Evolutionary conservation across 2,113 vertebrate genomes (phyloP), one percentile per base, ranked within the genome.

Genomic region (Bubo bubo): DNA sequence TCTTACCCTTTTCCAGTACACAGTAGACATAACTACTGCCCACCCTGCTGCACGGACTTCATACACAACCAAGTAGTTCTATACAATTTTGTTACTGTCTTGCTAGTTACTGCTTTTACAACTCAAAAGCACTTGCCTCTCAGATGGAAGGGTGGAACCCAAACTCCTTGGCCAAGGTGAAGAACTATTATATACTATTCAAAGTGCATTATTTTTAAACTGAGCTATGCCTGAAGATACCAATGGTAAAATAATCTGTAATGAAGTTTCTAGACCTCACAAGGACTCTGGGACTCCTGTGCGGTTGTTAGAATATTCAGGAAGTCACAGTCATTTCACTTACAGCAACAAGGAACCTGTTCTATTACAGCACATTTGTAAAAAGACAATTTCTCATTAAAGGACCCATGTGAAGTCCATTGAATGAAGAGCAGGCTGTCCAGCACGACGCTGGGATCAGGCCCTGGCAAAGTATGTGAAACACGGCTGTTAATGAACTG

Each of bases 1-100:
- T 41, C 52, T 27, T 59, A 60, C 50, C 34, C 39, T 37, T n/a
- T 37, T n/a, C 52, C 59, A 50, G 30, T 4, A 3, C 0, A 1
- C 49, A 34, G 56, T 4, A 49, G 20, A 9, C 34, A 7, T 7
- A 56, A 45, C 39, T 32, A 2, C 53, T 64, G 62, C 70, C 47
- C 43, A n/a, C 8, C 6, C 64, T 45, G 34, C 66, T 59, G 9
- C 53, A 7, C 1, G 14, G 14, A 30, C 67, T 63, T 53, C n/a
- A 10, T 3, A 15, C 12, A 6, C 1, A 9, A 19, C 5, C 53
- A n/a, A 30, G 39, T 2, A 50, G 28, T 7, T 67, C 39, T 62
- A 16, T 20, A 28, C 21, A 27, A 6, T 49, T 60, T 27, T 60
- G 21, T 56, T 50, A 71, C 2, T 32, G 15, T 34, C 43, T 49